Evolutionary conservation across 2,888 invertebrate species (phyloP).

Genomic region (Agrotis exclamationis): DNA sequence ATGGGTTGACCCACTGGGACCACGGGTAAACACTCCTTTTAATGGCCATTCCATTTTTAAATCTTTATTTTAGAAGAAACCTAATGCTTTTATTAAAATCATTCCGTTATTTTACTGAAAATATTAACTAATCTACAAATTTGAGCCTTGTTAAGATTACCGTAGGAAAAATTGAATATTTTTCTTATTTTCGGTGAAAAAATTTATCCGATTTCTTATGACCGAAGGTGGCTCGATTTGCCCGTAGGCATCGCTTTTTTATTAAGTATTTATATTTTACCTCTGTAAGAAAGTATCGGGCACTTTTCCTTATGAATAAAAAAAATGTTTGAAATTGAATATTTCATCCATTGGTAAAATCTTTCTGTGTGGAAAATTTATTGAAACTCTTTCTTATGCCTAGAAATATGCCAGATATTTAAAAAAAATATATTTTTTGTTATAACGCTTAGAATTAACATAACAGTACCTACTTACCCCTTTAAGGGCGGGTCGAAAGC

Average conservation of each 20-base stretch:
- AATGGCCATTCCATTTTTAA: constrained; percentile 62
- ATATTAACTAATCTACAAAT: background rate
- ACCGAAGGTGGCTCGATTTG: constrained; percentile 8
- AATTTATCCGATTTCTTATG: constrained; percentile 13
- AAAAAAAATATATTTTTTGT: constrained; percentile 43
- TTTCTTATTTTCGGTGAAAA: background rate
- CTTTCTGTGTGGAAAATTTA: too few species aligned
- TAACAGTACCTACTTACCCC: constrained; percentile 51
- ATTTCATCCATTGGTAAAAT: background rate
- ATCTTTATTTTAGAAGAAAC: background rate
- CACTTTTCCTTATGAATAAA: constrained; percentile 2
- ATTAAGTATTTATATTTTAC: constrained; percentile 63
- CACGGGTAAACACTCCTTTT: too few species aligned
- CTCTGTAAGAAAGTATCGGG: constrained; percentile 35
- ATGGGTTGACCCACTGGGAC: too few species aligned
- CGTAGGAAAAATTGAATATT: background rate
- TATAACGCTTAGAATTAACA: constrained; percentile 54
- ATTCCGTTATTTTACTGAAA: constrained; percentile 22
- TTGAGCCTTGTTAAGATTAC: background rate
- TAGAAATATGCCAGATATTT: constrained; percentile 40
- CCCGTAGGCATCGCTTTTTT: constrained; percentile 43
- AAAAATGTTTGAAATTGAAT: too few species aligned
- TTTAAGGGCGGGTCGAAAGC: constrained; percentile 28
- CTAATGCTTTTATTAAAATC: background rate
- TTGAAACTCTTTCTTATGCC: background rate